Percentiles rank a stretch among this genome's conserved stretches.
These are phyloP conservation scores for Hipposideros larvatus DNA, from an alignment of 2,797 vertebrate genomes.

Conservation along the genomic window DNA sequence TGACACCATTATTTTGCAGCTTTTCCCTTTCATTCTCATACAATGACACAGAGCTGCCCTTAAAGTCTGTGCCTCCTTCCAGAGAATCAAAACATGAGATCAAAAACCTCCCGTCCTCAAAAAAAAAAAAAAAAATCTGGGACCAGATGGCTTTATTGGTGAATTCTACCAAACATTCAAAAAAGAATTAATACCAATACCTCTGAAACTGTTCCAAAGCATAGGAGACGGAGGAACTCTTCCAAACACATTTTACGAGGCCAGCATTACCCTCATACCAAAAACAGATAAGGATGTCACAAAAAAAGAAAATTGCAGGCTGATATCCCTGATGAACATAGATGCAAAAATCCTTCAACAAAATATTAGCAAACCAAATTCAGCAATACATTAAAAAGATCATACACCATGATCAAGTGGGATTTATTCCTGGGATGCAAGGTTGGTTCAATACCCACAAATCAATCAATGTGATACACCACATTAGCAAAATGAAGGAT, in stretches of 20 bases:
- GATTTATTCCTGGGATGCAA: background rate
- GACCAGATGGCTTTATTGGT: background rate
- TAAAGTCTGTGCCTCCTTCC: background rate
- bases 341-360: background rate
- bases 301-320: background rate
- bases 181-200: background rate
- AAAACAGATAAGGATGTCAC: background rate
- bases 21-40: background rate
- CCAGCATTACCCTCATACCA: background rate
- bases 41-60: background rate
- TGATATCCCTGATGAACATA: background rate
- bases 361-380: too few relatives aligned
- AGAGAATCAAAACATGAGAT: background rate
- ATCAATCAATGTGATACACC: background rate
- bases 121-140: background rate
- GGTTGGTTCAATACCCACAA: background rate
- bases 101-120: background rate
- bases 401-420: background rate
- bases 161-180: background rate
- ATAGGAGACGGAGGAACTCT: fast-evolving
- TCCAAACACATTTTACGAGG: background rate
- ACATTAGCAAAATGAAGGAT: background rate
- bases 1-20: background rate
- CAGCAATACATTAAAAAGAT: background rate
- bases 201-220: too few relatives aligned